phyloP scores from a whole-genome alignment of 37 sponge, comb jelly and placozoan genomes.

The Cladorhizidae sp. region DNA sequence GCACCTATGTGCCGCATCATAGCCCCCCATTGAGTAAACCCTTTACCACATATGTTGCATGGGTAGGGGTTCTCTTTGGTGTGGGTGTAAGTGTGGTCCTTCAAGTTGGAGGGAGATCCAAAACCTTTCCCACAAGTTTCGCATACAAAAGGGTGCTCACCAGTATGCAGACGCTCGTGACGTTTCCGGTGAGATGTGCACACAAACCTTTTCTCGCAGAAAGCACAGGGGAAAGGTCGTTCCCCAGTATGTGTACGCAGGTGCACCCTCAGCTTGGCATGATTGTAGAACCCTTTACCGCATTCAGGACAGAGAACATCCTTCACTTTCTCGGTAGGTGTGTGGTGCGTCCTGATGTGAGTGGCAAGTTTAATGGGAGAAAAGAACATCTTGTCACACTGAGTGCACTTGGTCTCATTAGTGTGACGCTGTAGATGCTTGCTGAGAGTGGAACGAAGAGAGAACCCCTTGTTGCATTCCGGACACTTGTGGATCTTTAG shows the following conservation, averaged over 20 bases:
- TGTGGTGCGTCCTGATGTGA: constrained; percentile 22
- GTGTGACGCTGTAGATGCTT: constrained; percentile 15
- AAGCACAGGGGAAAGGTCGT: constrained; percentile 7
- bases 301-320: constrained; percentile 13
- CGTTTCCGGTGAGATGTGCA: constrained; percentile 24
- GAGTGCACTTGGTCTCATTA: constrained; percentile 15
- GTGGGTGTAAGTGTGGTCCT: constrained; percentile 21
- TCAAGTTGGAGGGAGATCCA: constrained; percentile 28
- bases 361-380: constrained; percentile 24
- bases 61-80: constrained; percentile 35
- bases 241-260: constrained; percentile 23
- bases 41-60: constrained; percentile 29
- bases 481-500: constrained; percentile 27
- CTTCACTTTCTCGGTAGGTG: constrained; percentile 9
- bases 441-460: neutral
- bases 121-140: constrained; percentile 37
- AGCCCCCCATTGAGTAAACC: constrained; percentile 42
- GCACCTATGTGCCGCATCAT: constrained; percentile 33
- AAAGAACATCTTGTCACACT: constrained; percentile 24
- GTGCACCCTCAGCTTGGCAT: constrained; percentile 26
- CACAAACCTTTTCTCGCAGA: constrained; percentile 24
- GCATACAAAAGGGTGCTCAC: neutral
- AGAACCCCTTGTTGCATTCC: constrained; percentile 8
- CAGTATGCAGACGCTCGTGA: constrained; percentile 38
- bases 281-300: constrained; percentile 20